Base-by-base conservation (phyloP, 2,797 vertebrate species). In the Sebastes vulpes region DNA sequence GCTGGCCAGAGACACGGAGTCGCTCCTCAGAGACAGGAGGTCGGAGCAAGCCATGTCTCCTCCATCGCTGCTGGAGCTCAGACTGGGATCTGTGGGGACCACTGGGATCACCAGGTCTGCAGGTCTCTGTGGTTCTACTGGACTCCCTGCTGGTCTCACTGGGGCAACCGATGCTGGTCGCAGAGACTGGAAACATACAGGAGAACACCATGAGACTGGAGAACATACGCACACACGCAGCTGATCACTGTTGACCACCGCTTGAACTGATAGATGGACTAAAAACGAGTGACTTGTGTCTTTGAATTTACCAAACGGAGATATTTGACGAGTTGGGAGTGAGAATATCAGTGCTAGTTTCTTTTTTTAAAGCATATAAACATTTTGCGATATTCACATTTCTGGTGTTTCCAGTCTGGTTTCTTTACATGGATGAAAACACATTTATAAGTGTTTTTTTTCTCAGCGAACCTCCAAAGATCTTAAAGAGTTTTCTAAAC, bases 1-100 rank as follows among this genome's bases (percentile, higher is more conserved):
- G 4, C 92, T 93, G 81, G 81, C 38, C 53, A 95, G 56, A 20
- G 92, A 95, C 1, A 88, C 2, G 0, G 84, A 88, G 82, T 95
- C 92, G 29, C 88, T 93, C 66, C 48, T 91, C 50, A 90, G 89
- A 21, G 90, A 92, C 69, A 84, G 70, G 6, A 85, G 89, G 85
- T 95, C 93, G 3, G 46, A 61, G 81, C 79, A 87, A 72, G 46
- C 35, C 75, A 85, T 54, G 31, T 94, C 91, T 53, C 71, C 81
- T 60, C 71, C 75, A 0, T 93, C 86, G 2, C 82, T 35, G 46
- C 83, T 56, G 66, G 60, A 75, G 52, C 69, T 71, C 28, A 46
- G 65, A 31, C 65, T 53, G 77, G 58, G 58, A 21, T 79, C 64
- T 20, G 28, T 8, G 69, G 42, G 32, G 8, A 18, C 23, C 8